Base-by-base conservation (phyloP, 2,113 vertebrate genomes). In the Pardalotus punctatus region DNA sequence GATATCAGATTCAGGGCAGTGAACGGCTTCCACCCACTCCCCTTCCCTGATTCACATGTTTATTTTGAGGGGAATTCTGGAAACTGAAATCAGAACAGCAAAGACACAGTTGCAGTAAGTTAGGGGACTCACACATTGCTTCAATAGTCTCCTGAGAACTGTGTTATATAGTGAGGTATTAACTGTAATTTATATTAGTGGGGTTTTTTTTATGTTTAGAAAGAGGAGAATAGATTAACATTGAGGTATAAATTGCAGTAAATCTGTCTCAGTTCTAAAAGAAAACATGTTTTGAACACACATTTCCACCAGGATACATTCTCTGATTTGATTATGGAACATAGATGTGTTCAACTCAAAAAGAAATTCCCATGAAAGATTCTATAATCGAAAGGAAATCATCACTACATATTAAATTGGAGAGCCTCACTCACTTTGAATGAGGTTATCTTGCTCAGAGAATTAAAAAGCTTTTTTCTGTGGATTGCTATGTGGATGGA, bases 311-410 rank as follows among this genome's bases (percentile, higher is more conserved):
- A 90, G 78, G 53, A 93, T 79, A 74, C 27, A 27, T 83, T 85
- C 82, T 86, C 48, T 88, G 69, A 42, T 86, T 90, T 94, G 69
- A 65, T 94, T 88, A 64, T 31, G 54, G 64, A 61, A 60, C 76
- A 60, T 95, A 42, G 76, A 45, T 67, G 29, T 90, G 53, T 94
- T 95, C 58, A 85, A 17, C 0, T 88, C 73, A 89, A 93, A 91
- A 43, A 92, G 56, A 93, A 91, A 78, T 58, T 88, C 70, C 74
- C 72, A 60, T 85, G 43, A 93, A 93, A 90, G 17, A 38, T 84
- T 94, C 91, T 91, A 2, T 84, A 91, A 80, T 94, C 90, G 85
- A 93, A 94, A 95, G 91, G 81, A 97, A 96, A 93, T 90, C 67
- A 90, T 96, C 51, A 53, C 50, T 95, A 53, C 84, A 36, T 95